Percentiles rank a stretch among this genome's conserved stretches.
These are phyloP conservation scores for Zaprionus tsacasi DNA, from an alignment of 1,140 invertebrate genomes.

Conservation along the genomic window DNA sequence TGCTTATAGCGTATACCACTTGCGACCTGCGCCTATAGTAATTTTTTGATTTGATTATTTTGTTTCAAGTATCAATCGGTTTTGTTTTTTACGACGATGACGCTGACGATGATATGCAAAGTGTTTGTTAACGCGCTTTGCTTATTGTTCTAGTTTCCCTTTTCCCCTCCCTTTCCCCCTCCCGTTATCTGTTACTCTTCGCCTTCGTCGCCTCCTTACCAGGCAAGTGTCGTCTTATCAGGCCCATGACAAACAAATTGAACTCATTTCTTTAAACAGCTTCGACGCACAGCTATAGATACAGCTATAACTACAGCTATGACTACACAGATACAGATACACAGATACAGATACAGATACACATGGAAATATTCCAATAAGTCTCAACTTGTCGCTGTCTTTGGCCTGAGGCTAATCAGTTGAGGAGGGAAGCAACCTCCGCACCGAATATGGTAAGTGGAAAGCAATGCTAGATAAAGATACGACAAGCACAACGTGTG, in stretches of 20 bases:
- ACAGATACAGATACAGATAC: conserved; percentile 13
- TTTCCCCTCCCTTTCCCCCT: too few relatives aligned
- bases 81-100: conserved; percentile 42
- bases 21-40: not conserved
- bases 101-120: conserved; percentile 58
- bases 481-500: conserved; percentile 8
- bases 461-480: conserved; percentile 63
- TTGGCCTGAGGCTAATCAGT: conserved; percentile 65
- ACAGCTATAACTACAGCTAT: conserved; percentile 22
- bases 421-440: conserved; percentile 32
- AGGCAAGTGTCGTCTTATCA: conserved; percentile 35
- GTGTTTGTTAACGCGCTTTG: conserved; percentile 37
- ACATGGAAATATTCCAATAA: conserved; percentile 70
- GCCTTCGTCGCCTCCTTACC: conserved; percentile 15
- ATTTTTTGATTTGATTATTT: conserved; percentile 49
- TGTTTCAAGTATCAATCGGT: conserved; percentile 57
- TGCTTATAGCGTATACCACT: not conserved
- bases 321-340: conserved; percentile 13
- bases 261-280: conserved; percentile 81
- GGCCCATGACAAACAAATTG: conserved; percentile 68
- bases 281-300: conserved; percentile 58
- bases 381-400: conserved; percentile 60
- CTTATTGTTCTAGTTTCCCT: conserved; percentile 6
- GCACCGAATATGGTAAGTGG: conserved; percentile 77
- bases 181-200: conserved; percentile 40